Evolutionary conservation across 2,113 vertebrate species (phyloP), one percentile per base, ranked within the genome.

Genomic region (Notothenia coriiceps): DNA sequence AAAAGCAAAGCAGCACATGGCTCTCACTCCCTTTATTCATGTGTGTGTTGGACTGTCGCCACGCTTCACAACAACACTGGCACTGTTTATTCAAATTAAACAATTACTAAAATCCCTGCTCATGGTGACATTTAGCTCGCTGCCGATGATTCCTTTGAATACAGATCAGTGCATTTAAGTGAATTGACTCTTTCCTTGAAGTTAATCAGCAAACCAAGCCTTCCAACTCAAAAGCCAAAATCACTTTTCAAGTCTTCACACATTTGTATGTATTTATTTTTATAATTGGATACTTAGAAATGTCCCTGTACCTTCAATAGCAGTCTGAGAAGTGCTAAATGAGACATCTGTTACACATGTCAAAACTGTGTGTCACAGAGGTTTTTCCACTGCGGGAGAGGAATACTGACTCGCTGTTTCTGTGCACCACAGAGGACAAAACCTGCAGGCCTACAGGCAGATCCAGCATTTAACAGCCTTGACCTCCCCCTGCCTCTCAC

Each of bases 71-170:
- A 66, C 47, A 22, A 49, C 18, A 11, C 49, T 40, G 55, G 51
- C 15, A 56, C 18, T 75, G 78, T 88, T 87, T 88, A 83, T 63
- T 64, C 57, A 86, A 83, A 91, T 88, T 82, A 90, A 89, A 86
- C 69, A 75, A 84, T 74, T 57, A 76, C 54, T 66, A 56, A 82
- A 82, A 74, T 68, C 84, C 17, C 49, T 4, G 20, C 61, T 74
- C 11, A 4, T 57, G 73, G 74, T 92, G 89, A 85, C 89, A 92
- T 90, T 93, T 87, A 55, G 40, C 71, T 73, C 5, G 4, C 54
- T 17, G 74, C 29, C 1, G 51, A 77, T 59, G 66, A 77, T 64
- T 85, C 63, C 57, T 88, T 70, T 85, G 82, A 84, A 89, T 79
- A 67, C 68, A 78, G 79, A 87, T 87, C 85, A 86, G 71, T 82